Evolutionary conservation across 2,113 vertebrate genomes (phyloP), one percentile per base, ranked within the genome.

Genomic region (Barbus barbus): DNA sequence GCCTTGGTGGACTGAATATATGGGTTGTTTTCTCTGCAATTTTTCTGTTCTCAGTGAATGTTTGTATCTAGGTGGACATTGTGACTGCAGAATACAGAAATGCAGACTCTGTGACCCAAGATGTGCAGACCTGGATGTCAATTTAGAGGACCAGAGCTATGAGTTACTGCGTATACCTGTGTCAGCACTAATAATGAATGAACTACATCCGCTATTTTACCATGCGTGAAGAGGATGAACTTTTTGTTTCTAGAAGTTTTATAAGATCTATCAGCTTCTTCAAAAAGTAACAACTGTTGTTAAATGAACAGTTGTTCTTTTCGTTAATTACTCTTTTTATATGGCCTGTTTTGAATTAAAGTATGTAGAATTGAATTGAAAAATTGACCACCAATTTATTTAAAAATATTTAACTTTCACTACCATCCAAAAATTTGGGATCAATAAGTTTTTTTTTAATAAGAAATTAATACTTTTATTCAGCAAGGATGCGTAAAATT

Each of bases 1-100:
- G 77, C 77, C 56, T 78, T 61, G 77, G 33, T 61, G 77, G 56
- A 61, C 36, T 61, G 77, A 61, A 78, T 78, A 78, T 61, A 78
- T 61, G 56, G n/a, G n/a, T 78, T 61, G 36, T 78, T 78, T 78
- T 61, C 56, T 26, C 33, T 61, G 56, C 56, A 44, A 78, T 78
- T 9, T 78, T 20, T 9, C 38, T 8, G 8, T 60, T 78, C 56
- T 41, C 36, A 18, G 56, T 5, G 33, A 78, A 28, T 78, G 77
- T 78, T 78, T 78, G 5, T 28, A 78, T 61, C 77, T 78, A 41
- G 77, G 36, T 61, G 36, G 77, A 61, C 77, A 61, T 5, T 78
- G 76, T 61, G 56, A 38, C 77, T 61, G 77, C 77, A 26, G n/a
- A 61, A 1, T 41, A 61, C 56, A 77, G 18, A 77, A 53, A 26